Evolutionary conservation across 2,797 vertebrate genomes (phyloP).

Genomic region (Hypotaenidia philippensis): DNA sequence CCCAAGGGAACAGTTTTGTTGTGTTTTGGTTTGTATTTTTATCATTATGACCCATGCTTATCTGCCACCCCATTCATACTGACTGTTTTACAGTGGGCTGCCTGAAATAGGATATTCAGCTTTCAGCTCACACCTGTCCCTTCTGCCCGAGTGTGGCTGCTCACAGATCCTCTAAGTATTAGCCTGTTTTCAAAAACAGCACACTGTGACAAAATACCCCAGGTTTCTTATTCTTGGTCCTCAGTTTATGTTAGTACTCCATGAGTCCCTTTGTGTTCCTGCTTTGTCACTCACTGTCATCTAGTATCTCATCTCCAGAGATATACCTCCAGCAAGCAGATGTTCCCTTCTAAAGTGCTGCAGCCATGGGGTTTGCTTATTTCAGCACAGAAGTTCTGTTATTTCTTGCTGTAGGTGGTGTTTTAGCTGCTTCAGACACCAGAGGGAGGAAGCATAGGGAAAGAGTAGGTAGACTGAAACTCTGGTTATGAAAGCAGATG

Average conservation of each 20-base stretch:
- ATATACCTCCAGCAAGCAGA: neutral
- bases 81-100: neutral
- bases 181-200: neutral
- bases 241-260: neutral
- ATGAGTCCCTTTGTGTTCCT: neutral
- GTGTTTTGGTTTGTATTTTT: neutral
- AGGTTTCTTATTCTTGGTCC: neutral
- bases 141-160: neutral
- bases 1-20: neutral
- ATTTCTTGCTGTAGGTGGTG: neutral
- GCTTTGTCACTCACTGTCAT: neutral
- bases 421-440: neutral
- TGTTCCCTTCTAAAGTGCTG: neutral
- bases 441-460: neutral
- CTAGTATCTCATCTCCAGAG: neutral
- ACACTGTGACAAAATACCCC: neutral
- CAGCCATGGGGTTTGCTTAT: neutral
- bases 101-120: neutral
- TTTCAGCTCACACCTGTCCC: neutral
- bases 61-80: neutral
- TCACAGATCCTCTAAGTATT: neutral
- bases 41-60: neutral
- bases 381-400: neutral
- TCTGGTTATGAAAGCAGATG: neutral
- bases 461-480: neutral